Evolutionary conservation across 2,113 vertebrate genomes (phyloP).

Genomic region (Pristiophorus japonicus): DNA sequence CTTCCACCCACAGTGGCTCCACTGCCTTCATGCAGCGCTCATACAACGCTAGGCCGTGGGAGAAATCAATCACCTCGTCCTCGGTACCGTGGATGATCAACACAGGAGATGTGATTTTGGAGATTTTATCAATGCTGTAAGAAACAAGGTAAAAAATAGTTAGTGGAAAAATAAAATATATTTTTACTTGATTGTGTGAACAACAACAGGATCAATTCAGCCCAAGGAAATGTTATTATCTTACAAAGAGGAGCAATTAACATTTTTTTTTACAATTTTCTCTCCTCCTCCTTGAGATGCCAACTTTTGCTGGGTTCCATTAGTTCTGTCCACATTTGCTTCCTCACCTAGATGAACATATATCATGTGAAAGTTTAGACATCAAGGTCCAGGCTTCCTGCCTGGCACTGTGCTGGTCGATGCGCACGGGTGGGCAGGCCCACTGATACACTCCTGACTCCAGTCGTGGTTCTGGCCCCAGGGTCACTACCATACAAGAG

Average conservation of each 20-base stretch:
- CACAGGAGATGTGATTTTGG: conserved; percentile 90
- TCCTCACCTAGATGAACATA: background rate
- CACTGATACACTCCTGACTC: too few relatives aligned
- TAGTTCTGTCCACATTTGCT: background rate
- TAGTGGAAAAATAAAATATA: background rate
- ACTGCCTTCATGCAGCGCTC: conserved; percentile 94
- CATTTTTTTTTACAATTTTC: background rate
- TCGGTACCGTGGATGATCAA: conserved; percentile 96
- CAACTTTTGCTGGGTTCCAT: background rate
- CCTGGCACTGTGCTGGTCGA: background rate
- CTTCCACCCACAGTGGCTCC: conserved; percentile 97
- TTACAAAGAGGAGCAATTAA: background rate
- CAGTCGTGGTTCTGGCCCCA: too few relatives aligned
- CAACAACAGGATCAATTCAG: background rate
- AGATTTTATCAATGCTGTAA: conserved; percentile 89
- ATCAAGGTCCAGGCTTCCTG: background rate
- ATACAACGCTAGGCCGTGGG: conserved; percentile 85
- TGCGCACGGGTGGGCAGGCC: background rate
- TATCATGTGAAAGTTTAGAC: background rate
- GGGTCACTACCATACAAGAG: too few relatives aligned
- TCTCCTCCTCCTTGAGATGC: background rate
- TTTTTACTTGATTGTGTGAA: background rate
- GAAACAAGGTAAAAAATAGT: background rate
- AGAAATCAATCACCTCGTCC: conserved; percentile 98
- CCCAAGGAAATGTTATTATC: background rate